Base-by-base conservation (phyloP, 2,888 invertebrate genomes). In the Iselma pallidipennis region DNA sequence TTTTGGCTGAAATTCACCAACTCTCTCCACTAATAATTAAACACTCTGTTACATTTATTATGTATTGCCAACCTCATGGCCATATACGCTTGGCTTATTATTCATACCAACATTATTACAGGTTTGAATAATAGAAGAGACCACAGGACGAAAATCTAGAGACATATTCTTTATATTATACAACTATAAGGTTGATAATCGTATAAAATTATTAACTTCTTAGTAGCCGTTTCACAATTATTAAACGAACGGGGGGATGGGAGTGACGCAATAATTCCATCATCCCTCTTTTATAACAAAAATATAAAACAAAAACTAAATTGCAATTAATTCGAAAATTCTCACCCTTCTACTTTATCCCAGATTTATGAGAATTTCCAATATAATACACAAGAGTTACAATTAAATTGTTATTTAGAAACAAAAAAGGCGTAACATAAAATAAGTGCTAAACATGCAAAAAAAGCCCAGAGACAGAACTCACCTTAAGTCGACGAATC, bases 81-180 rank as follows among this genome's bases (percentile, higher is more conserved):
- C 75, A 75, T 76, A 76, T 73, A 78, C 78, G 76, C 71, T 71
- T 73, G 71, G 74, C 76, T 78, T 80, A 81, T 81, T 80, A 81
- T 81, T 81, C 81, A 81, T 80, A 79, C 76, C 79, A 73, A 77
- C 79, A 80, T 81, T 80, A 81, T 80, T 80, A 77, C 77, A 65
- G 71, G 64, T 64, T 60, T 80, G 75, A 80, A 80, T 80, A 76
- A 79, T 78, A 77, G 68, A 78, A 65, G 58, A 64, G 57, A 49
- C 68, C 50, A 28, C 16, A 49, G 10, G 7, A 10, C 1, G 45
- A 45, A 12, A 45, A 45, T 45, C 12, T 45, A 45, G 21, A 21
- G 21, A 21, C 19, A 21, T 45, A 21, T 45, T 45, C 45, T 45
- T 45, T 45, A 45, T 45, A 45, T 45, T 21, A 21, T 7, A 45